Evolutionary conservation across 2,797 vertebrate genomes (phyloP).

Genomic region (Tokudaia tokunoshimensis): DNA sequence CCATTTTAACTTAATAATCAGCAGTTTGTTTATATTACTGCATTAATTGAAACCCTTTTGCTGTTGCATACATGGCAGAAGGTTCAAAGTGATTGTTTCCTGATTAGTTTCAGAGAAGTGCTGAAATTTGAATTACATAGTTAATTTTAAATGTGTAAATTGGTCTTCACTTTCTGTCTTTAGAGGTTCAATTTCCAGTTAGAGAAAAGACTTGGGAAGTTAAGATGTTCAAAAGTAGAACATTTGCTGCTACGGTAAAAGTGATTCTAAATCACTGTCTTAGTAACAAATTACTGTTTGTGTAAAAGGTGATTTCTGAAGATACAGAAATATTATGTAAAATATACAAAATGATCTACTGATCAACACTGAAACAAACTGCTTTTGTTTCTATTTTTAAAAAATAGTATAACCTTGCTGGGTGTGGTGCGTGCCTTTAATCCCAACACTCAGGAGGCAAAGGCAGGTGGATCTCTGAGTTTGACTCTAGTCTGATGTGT

Average conservation of each 20-base stretch:
- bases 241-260: not conserved
- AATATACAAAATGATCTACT: not conserved
- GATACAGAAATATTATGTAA: constrained; percentile 15
- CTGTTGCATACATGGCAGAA: not conserved
- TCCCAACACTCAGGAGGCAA: not conserved
- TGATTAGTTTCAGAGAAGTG: constrained; percentile 54
- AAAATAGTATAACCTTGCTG: not conserved
- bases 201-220: constrained; percentile 37
- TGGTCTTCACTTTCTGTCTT: constrained; percentile 54
- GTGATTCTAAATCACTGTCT: constrained; percentile 2
- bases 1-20: constrained; percentile 12
- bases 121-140: constrained; percentile 22
- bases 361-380: not conserved
- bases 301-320: not conserved
- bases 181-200: constrained; percentile 34
- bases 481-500: not conserved
- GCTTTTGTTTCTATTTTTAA: constrained; percentile 30
- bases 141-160: constrained; percentile 61
- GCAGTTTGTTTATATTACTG: not conserved
- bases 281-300: not conserved
- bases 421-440: not conserved
- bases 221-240: constrained; percentile 45
- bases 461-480: not conserved
- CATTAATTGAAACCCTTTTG: constrained; percentile 35
- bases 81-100: not conserved